Evolutionary conservation across 2,888 invertebrate species (phyloP).

Genomic region (Callinectes sapidus): DNA sequence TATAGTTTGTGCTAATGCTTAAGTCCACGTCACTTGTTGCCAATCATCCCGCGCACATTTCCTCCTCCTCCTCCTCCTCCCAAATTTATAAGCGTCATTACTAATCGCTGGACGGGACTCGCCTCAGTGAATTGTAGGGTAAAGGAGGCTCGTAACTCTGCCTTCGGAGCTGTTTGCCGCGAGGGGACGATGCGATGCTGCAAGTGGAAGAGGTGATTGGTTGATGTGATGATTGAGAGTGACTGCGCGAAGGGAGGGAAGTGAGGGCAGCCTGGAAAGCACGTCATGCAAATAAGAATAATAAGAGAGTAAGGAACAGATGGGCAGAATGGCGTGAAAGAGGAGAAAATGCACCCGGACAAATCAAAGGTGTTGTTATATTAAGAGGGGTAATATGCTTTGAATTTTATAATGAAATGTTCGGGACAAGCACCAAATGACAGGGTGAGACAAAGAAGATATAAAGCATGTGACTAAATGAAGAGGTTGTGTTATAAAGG

Average conservation of each 20-base stretch:
- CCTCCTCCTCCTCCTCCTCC: not conserved
- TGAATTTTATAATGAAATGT: not conserved
- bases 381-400: too few relatives aligned
- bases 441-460: too few relatives aligned
- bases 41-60: not conserved
- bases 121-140: not conserved
- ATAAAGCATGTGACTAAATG: not conserved
- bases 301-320: not conserved
- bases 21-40: not conserved
- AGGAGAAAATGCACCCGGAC: not conserved
- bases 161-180: not conserved
- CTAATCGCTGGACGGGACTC: not conserved
- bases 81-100: not conserved
- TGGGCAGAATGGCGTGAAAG: not conserved
- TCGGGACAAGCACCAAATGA: not conserved
- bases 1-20: not conserved
- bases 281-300: not conserved
- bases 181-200: not conserved
- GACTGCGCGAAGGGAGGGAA: not conserved
- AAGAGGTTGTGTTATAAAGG: not conserved
- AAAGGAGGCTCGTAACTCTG: slow-evolving; percentile 15
- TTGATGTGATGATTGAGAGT: not conserved
- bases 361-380: too few relatives aligned
- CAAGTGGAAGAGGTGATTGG: not conserved
- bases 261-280: not conserved